Evolutionary conservation across 2,888 invertebrate species (phyloP), one percentile per base, ranked within the genome.

Genomic region (Xylocampa areola): DNA sequence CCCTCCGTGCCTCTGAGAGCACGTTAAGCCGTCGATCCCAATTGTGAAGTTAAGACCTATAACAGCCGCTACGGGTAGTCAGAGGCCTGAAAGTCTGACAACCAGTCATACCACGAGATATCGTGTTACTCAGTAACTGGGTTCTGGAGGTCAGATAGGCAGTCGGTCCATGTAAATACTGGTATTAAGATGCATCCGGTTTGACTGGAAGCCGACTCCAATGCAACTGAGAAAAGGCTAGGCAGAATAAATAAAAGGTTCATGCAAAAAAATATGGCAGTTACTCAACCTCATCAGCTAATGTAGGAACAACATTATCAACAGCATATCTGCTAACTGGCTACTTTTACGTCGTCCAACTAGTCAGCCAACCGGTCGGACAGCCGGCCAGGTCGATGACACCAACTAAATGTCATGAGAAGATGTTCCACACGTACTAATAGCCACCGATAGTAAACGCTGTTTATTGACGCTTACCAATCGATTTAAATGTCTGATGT

Each of bases 361-460:
- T 49, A 70, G 48, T 50, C 11, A 25, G 23, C 17, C 57, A 48
- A 71, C 71, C 35, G 63, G 75, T 57, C 25, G 41, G 14, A 17
- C 49, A 37, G 68, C 63, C 17, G 33, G 54, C 47, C 30, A 36
- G 77, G 73, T 62, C 75, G 45, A 47, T 50, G 72, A 68, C 73
- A 59, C 23, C 53, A 19, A 64, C 55, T 67, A 79, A 82, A 82
- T 82, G 83, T 80, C 81, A 78, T 79, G 82, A 69, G 78, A 80
- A 79, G 48, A 58, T 55, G 40, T 49, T 48, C 25, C 37, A 43
- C 45, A 62, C 45, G 43, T 61, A 47, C 41, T 69, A 68, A 48
- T 52, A 32, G 66, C 58, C 51, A 37, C 68, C 50, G 49, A 54
- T 50, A 19, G 47, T 64, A 25, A 43, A 36, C 21, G 48, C 33